A percentile compares a stretch with the other conserved stretches of the same genome.
phyloP scores from a whole-genome alignment of 2,888 invertebrate species.

The Chloroclystis v-ata region DNA sequence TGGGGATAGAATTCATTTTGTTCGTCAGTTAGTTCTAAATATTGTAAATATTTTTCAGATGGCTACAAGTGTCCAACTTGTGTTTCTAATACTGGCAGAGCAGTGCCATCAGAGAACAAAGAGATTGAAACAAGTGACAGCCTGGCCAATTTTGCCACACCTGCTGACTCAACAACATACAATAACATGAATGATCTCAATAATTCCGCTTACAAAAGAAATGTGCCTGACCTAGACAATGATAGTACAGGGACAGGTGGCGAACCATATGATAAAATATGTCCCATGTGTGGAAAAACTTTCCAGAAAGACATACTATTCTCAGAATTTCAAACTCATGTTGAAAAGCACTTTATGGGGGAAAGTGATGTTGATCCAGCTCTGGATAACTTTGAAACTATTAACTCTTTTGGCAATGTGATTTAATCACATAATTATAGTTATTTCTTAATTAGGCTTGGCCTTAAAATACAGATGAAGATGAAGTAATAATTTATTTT shows the following conservation, averaged over 20 bases:
- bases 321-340: constrained; percentile 84
- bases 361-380: constrained; percentile 75
- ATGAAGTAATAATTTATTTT: too few species aligned
- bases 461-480: too few species aligned
- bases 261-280: constrained; percentile 76
- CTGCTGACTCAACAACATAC: constrained; percentile 61
- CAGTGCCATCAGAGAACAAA: constrained; percentile 58
- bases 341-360: constrained; percentile 85
- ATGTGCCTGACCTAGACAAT: constrained; percentile 39
- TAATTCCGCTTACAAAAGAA: constrained; percentile 51
- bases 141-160: constrained; percentile 68
- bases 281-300: constrained; percentile 85
- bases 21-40: too few species aligned
- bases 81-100: constrained; percentile 48
- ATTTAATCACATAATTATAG: constrained; percentile 28
- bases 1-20: too few species aligned
- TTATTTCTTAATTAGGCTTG: not conserved
- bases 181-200: constrained; percentile 57
- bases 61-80: constrained; percentile 67
- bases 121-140: constrained; percentile 73
- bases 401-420: constrained; percentile 62
- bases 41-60: constrained; percentile 65
- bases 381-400: constrained; percentile 74
- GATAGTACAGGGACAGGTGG: constrained; percentile 30
- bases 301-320: constrained; percentile 79